Evolutionary conservation across 2,888 invertebrate species (phyloP).

Genomic region (Allophyes oxyacanthae): DNA sequence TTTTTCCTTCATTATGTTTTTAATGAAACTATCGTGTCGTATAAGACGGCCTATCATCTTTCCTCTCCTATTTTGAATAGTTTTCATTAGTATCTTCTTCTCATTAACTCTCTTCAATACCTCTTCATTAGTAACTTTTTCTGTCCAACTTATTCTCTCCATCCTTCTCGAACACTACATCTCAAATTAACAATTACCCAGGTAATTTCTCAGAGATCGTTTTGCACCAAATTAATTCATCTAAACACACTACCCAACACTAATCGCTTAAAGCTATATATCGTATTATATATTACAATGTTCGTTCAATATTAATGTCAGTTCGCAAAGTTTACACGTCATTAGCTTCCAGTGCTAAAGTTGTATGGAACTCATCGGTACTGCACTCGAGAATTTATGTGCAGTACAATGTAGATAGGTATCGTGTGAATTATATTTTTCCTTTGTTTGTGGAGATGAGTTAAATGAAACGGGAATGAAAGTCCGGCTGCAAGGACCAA

Average conservation of each 20-base stretch:
- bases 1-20: no score
- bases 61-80: no score
- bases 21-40: no score
- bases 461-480: conserved; percentile 16
- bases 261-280: conserved; percentile 19
- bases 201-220: no score
- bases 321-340: conserved; percentile 69
- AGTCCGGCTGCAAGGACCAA: no score
- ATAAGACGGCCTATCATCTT: no score
- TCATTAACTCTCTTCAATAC: no score
- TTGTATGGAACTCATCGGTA: conserved; percentile 60
- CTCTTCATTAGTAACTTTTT: no score
- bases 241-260: background rate
- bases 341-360: conserved; percentile 63
- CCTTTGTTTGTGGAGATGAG: conserved; percentile 44
- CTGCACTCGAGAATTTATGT: conserved; percentile 55
- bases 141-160: no score
- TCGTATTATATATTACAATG: conserved; percentile 14
- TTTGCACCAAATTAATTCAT: conserved; percentile 12
- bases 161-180: no score
- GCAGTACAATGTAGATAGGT: conserved; percentile 51
- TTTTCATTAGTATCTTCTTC: no score
- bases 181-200: no score
- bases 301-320: conserved; percentile 64
- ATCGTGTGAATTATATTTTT: conserved; percentile 49